Conservation (phyloP, 2,797 vertebrate species). For the Scolopax rusticola region DNA sequence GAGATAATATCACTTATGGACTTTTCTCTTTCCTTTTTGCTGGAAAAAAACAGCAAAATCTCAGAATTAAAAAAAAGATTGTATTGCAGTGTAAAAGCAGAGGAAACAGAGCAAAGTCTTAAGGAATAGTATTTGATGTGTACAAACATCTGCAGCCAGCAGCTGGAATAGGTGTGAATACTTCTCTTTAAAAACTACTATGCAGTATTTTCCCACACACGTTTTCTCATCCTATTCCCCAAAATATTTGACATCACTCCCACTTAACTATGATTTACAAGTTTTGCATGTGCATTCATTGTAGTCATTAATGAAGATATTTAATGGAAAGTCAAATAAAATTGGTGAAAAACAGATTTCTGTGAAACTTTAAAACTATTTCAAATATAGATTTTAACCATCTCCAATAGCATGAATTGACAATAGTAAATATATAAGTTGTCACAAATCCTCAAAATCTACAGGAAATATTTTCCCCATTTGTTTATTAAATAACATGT, state of each 20-base stretch:
- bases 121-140: not conserved
- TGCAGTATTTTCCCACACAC: not conserved
- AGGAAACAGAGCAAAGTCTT: not conserved
- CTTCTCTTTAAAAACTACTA: not conserved
- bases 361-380: not conserved
- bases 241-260: not conserved
- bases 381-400: not conserved
- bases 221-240: not conserved
- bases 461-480: not conserved
- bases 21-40: not conserved
- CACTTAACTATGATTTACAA: not conserved
- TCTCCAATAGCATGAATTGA: not conserved
- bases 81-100: not conserved
- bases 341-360: not conserved
- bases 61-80: not conserved
- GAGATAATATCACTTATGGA: not conserved
- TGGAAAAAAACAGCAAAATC: not conserved
- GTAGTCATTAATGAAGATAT: not conserved
- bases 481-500: not conserved
- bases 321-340: not conserved
- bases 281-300: not conserved
- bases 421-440: not conserved
- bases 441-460: not conserved
- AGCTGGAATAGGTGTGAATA: slow-evolving; percentile 13
- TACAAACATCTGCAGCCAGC: not conserved